Evolutionary conservation across 1,140 invertebrate species (phyloP), one percentile per base, ranked within the genome.

Genomic region (Cherax destructor): DNA sequence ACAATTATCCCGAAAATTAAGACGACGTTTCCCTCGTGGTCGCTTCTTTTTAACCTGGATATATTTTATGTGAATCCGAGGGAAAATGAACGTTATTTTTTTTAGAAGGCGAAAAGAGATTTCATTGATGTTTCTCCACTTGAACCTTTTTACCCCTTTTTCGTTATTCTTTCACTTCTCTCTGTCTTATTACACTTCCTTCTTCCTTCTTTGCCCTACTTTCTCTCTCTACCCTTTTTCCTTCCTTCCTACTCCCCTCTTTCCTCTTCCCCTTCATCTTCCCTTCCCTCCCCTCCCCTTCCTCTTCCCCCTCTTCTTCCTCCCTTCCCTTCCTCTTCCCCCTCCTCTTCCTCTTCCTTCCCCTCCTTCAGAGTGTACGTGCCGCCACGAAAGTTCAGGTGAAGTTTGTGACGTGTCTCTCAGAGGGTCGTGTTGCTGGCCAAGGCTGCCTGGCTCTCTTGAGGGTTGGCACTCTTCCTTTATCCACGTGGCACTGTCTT

Each of bases 311-410:
- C 10, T 84, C 61, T 84, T 21, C 81, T 49, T 59, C 24, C 4
- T 65, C 24, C 50, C 61, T 30, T 4, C 52, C 7, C 61, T 65
- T 50, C 24, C 81, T 65, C 61, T 65, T 50, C 56, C 81, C 56
- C 61, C 56, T 24, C 56, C 81, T 83, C 61, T 65, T 24, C 24
- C 81, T 83, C 61, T 83, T 50, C 24, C 74, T 77, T 4, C 16
- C n/a, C 30, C 1, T n/a, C 13, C n/a, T 18, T 69, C 3, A 18
- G n/a, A 69, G 65, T n/a, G 1, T 69, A 41, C 30, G 30, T 41
- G 30, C 30, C 2, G 30, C 0, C 30, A 41, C 0, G 30, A 41
- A 41, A 41, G 30, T 41, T 41, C 2, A 41, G 30, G 30, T 41
- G 0, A 41, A 2, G 30, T 41, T 41, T 41, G 30, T 41, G 30